Percentiles rank a stretch among this genome's conserved stretches.
Evolutionary conservation across 2,113 vertebrate genomes (phyloP).

Genomic region (Lota lota): DNA sequence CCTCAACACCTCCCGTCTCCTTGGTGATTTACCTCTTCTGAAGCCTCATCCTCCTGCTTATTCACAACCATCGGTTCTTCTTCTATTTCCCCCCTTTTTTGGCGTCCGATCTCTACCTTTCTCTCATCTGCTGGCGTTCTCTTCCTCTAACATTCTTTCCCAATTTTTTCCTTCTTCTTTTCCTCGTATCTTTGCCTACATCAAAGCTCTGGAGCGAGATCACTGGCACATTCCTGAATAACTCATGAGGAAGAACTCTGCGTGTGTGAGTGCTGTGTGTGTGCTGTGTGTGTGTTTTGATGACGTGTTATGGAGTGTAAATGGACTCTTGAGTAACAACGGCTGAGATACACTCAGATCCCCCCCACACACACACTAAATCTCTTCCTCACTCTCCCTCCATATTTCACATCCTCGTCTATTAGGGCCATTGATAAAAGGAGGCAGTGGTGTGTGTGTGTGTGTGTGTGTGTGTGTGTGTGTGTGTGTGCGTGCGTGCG

Average conservation of each 20-base stretch:
- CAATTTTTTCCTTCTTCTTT: constrained; percentile 43
- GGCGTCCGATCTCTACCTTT: constrained; percentile 34
- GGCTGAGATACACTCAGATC: constrained; percentile 62
- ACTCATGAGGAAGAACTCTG: constrained; percentile 63
- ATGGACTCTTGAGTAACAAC: constrained; percentile 61
- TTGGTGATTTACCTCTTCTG: too few species aligned
- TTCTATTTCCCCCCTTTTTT: not conserved
- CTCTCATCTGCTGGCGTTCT: constrained; percentile 14
- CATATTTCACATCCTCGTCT: constrained; percentile 70
- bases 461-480: too few species aligned
- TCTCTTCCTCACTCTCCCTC: constrained; percentile 62
- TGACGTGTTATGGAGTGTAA: constrained; percentile 67
- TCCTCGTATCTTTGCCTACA: constrained; percentile 56
- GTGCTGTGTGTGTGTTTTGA: constrained; percentile 54
- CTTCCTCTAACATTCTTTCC: constrained; percentile 24
- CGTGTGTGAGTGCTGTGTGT: constrained; percentile 43
- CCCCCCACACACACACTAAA: constrained; percentile 36
- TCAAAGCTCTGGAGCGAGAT: constrained; percentile 69
- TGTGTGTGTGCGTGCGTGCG: not conserved
- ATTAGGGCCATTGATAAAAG: constrained; percentile 62
- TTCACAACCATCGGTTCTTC: too few species aligned
- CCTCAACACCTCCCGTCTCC: too few species aligned
- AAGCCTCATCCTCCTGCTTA: too few species aligned
- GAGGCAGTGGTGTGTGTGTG: constrained; percentile 17
- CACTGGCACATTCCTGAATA: constrained; percentile 64